Evolutionary conservation across 1,140 invertebrate genomes (phyloP), one percentile per base, ranked within the genome.

Genomic region (Coenobita brevimanus): DNA sequence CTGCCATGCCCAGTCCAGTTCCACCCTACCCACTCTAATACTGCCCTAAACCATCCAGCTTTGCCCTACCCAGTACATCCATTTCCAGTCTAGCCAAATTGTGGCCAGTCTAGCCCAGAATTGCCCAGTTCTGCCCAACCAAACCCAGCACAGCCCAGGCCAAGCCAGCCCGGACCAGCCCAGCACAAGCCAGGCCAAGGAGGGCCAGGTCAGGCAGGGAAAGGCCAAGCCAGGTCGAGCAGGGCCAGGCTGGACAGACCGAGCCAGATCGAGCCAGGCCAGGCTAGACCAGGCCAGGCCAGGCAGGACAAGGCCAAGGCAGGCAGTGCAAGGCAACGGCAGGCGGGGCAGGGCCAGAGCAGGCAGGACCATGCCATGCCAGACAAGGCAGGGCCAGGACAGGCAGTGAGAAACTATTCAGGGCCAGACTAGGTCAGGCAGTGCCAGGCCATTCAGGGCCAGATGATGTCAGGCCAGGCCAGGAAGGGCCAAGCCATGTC

Each of bases 381-480:
- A 64, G 67, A 50, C 60, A 57, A 24, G 71, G 81, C 43, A 57
- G 30, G 71, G 80, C 38, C 81, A 71, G 71, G 81, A 38, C 81
- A 64, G 67, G 79, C 60, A 43, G 41, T 36, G 79, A 30, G 33
- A n/a, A n/a, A n/a, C n/a, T n/a, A n/a, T n/a, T n/a, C n/a, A n/a
- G n/a, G n/a, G n/a, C n/a, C n/a, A n/a, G n/a, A n/a, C n/a, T n/a
- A n/a, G n/a, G n/a, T n/a, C n/a, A n/a, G n/a, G n/a, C 21, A 36
- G 78, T 15, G 33, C 21, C 27, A 3, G 78, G 33, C 78, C 41
- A 43, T 33, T 43, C 79, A 81, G 79, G 60, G n/a, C n/a, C n/a
- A n/a, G n/a, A n/a, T n/a, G n/a, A n/a, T n/a, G n/a, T 33, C 81
- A 82, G 81, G 81, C 81, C 81, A 82, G 81, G 81, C 81, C 81